Conservation (phyloP, 2,888 invertebrate genomes). For the Aricia artaxerxes region DNA sequence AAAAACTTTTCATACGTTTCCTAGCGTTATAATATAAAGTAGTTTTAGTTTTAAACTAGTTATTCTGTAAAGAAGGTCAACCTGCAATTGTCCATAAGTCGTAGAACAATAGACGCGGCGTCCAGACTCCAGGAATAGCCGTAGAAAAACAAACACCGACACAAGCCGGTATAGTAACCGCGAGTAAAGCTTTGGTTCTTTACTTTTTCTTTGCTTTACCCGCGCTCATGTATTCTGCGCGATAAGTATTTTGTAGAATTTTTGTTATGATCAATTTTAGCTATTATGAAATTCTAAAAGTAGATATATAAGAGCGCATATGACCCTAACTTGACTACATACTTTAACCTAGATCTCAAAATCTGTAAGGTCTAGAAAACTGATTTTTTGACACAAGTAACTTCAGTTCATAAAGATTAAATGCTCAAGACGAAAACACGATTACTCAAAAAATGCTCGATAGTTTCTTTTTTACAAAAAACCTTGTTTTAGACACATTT, state of each 20-base stretch:
- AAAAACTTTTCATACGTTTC: not conserved
- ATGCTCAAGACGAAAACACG: too few relatives aligned
- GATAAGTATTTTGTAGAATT: not conserved
- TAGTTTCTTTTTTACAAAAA: too few relatives aligned
- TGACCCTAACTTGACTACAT: too few relatives aligned
- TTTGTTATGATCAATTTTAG: not conserved
- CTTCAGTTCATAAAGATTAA: too few relatives aligned
- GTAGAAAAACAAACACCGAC: slow-evolving; percentile 61
- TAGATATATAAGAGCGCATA: too few relatives aligned
- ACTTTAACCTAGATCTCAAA: too few relatives aligned
- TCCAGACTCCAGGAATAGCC: slow-evolving; percentile 72
- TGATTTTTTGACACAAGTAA: too few relatives aligned
- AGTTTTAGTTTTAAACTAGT: not conserved
- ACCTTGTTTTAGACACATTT: too few relatives aligned
- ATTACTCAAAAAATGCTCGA: too few relatives aligned
- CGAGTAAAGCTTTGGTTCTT: not conserved
- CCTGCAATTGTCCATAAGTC: slow-evolving; percentile 63
- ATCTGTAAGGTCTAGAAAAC: too few relatives aligned
- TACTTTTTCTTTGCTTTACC: not conserved
- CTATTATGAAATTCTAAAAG: too few relatives aligned
- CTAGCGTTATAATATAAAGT: not conserved
- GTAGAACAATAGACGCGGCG: slow-evolving; percentile 65
- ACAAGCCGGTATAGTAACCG: not conserved
- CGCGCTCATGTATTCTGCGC: not conserved
- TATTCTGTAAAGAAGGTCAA: slow-evolving; percentile 43